A percentile compares a stretch with the other conserved stretches of the same genome.
phyloP scores from a whole-genome alignment of 30 jellyfish, hydroid and myxozoan genomes.

The Rhopilema esculentum region DNA sequence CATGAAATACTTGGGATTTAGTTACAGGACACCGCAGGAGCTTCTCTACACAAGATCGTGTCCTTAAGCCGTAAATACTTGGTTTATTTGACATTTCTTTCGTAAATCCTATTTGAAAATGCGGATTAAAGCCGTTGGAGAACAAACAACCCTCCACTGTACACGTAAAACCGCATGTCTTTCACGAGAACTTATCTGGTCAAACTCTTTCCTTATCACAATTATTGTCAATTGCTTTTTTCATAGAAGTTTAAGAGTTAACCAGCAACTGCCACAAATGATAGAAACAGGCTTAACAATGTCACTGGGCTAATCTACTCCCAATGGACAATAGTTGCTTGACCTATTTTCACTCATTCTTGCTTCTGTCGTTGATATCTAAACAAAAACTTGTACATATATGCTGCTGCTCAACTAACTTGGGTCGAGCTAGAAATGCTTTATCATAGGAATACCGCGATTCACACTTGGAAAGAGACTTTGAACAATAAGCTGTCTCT shows the following conservation, averaged over 20 bases:
- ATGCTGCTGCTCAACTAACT: background rate
- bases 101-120: conserved; percentile 53
- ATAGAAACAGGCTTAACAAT: conserved; percentile 24
- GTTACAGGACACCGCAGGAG: conserved; percentile 12
- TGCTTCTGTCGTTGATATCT: background rate
- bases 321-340: conserved; percentile 20
- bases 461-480: no score
- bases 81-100: conserved; percentile 48
- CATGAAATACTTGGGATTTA: background rate
- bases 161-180: conserved; percentile 49
- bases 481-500: no score
- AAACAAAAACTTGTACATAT: background rate
- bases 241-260: conserved; percentile 9
- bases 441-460: no score
- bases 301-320: conserved; percentile 27
- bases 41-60: conserved; percentile 1
- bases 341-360: conserved; percentile 1
- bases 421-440: no score
- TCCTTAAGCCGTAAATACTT: conserved; percentile 16
- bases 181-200: conserved; percentile 54
- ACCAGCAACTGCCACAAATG: conserved; percentile 40
- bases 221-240: conserved; percentile 28
- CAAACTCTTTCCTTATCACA: conserved; percentile 55
- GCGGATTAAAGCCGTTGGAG: conserved; percentile 41
- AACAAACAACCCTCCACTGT: conserved; percentile 27